Percentiles rank a stretch among this genome's conserved stretches.
Conservation (phyloP, 2,888 invertebrate genomes). For the Lagria hirta region DNA sequence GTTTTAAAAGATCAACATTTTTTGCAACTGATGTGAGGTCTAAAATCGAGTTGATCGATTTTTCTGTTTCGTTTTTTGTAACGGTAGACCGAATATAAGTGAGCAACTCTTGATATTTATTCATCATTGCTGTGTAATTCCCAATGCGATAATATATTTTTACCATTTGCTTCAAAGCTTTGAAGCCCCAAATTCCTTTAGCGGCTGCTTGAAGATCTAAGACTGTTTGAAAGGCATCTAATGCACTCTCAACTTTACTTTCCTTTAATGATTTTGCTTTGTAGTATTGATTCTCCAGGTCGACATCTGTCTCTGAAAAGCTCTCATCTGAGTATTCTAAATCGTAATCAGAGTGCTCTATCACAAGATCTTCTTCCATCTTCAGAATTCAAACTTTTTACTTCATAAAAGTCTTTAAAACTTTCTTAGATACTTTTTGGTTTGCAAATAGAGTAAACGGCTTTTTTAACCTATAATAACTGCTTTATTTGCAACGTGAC, state of each 20-base stretch:
- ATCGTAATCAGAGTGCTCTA: too few relatives aligned
- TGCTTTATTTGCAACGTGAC: too few relatives aligned
- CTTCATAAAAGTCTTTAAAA: too few relatives aligned
- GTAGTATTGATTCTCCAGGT: slow-evolving; percentile 99
- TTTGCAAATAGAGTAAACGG: too few relatives aligned
- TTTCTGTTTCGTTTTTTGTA: slow-evolving; percentile 98
- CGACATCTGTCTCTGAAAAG: slow-evolving; percentile 98
- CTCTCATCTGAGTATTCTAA: slow-evolving; percentile 99
- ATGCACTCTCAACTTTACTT: slow-evolving; percentile 85
- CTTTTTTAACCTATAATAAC: too few relatives aligned
- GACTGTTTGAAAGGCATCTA: slow-evolving; percentile 94
- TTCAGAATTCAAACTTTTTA: background rate
- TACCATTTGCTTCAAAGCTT: slow-evolving; percentile 99
- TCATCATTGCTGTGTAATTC: slow-evolving; percentile 64
- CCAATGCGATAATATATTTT: slow-evolving; percentile 98
- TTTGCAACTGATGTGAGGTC: slow-evolving; percentile 98
- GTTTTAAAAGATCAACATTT: slow-evolving; percentile 80
- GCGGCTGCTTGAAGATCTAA: slow-evolving; percentile 88
- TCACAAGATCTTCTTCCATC: too few relatives aligned
- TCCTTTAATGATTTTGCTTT: slow-evolving; percentile 97
- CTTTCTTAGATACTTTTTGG: too few relatives aligned
- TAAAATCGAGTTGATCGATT: slow-evolving; percentile 97
- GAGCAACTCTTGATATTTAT: slow-evolving; percentile 83
- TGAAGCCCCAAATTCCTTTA: slow-evolving; percentile 99
- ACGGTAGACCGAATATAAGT: slow-evolving; percentile 98